Evolutionary conservation across 2,113 vertebrate genomes (phyloP).

Genomic region (Ivindomyrus marchei): DNA sequence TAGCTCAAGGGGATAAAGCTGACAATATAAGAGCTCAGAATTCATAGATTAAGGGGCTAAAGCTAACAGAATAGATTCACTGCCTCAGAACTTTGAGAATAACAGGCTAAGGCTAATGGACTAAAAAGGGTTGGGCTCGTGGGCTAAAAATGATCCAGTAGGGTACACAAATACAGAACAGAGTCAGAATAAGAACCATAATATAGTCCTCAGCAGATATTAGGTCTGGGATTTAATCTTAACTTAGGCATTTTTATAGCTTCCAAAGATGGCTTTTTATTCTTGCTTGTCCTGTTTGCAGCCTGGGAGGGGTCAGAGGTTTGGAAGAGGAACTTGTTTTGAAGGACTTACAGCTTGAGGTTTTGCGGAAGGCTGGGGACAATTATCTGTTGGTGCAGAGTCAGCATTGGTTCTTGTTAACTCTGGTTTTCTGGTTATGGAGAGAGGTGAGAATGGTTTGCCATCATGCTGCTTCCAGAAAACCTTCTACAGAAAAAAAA

Average conservation of each 20-base stretch:
- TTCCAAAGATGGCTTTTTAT: background rate
- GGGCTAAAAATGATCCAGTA: background rate
- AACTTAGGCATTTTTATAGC: background rate
- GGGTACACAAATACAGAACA: background rate
- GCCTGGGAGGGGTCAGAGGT: conserved; percentile 8
- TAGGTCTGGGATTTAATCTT: background rate
- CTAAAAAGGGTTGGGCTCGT: background rate
- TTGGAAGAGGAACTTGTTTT: conserved; percentile 14
- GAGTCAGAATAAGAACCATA: background rate
- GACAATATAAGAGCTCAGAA: background rate
- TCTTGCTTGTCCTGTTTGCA: background rate
- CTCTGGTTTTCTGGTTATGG: conserved; percentile 2
- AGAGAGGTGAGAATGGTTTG: conserved; percentile 9
- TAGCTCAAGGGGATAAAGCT: background rate
- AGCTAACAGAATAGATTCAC: background rate
- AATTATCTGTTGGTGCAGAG: conserved; percentile 7
- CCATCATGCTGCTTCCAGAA: background rate
- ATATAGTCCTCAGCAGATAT: background rate
- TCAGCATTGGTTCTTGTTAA: conserved; percentile 14
- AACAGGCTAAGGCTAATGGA: background rate
- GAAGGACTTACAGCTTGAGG: conserved; percentile 5
- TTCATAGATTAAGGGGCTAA: background rate
- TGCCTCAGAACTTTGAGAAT: background rate
- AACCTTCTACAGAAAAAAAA: background rate
- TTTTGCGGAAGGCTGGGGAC: background rate